Conservation (phyloP, 2,113 vertebrate genomes). For the Poicephalus meyeri region DNA sequence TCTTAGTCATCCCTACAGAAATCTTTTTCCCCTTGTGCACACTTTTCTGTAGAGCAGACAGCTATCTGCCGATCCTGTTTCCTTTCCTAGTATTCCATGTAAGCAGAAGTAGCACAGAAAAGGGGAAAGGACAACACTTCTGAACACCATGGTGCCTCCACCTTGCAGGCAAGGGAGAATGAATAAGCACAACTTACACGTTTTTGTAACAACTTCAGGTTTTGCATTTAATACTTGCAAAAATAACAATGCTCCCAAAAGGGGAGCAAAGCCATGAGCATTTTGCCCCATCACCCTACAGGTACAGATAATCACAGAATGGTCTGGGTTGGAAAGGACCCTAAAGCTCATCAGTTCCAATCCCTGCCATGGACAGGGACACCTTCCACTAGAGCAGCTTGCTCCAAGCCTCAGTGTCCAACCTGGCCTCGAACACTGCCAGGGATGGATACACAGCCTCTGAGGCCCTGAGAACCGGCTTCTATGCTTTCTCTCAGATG, state of each 20-base stretch:
- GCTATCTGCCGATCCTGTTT: not conserved
- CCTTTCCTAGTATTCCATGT: not conserved
- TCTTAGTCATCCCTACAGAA: not conserved
- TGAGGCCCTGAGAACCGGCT: not conserved
- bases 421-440: not conserved
- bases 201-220: not conserved
- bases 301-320: not conserved
- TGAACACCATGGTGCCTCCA: not conserved
- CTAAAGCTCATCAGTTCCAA: not conserved
- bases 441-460: not conserved
- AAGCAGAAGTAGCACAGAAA: not conserved
- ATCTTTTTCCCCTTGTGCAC: not conserved
- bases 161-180: not conserved
- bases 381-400: not conserved
- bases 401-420: not conserved
- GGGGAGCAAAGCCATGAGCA: rapidly evolving
- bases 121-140: not conserved
- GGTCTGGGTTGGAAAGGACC: not conserved
- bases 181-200: not conserved
- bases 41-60: not conserved
- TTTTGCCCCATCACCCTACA: not conserved
- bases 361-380: not conserved
- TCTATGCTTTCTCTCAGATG: not conserved
- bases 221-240: not conserved
- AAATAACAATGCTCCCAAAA: not conserved